phyloP scores from a whole-genome alignment of 1,140 invertebrate genomes.

The Zaprionus taronus region DNA sequence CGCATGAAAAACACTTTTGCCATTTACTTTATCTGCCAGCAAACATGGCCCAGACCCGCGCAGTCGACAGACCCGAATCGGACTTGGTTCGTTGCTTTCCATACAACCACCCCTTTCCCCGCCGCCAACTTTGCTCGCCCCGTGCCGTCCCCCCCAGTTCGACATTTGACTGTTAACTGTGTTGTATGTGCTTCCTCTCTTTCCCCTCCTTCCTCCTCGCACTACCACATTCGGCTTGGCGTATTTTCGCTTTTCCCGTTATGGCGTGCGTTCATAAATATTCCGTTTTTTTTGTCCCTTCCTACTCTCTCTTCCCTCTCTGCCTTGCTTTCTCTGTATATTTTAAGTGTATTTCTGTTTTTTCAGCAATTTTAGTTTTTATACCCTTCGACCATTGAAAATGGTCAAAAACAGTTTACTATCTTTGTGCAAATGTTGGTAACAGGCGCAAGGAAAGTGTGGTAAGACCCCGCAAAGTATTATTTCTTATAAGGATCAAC shows the following conservation, averaged over 20 bases:
- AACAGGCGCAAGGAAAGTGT: no score
- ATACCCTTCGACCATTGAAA: conserved; percentile 27
- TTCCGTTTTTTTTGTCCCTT: conserved; percentile 46
- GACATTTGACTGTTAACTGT: conserved; percentile 51
- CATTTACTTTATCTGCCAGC: conserved; percentile 80
- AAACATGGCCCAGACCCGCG: conserved; percentile 68
- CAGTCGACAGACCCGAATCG: conserved; percentile 51
- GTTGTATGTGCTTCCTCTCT: conserved; percentile 12
- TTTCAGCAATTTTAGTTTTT: conserved; percentile 80
- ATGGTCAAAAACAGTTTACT: not conserved
- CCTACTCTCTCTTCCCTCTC: not conserved
- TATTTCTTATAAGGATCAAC: no score
- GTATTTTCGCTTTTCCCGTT: conserved; percentile 76
- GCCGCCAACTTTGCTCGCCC: not conserved
- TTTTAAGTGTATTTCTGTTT: conserved; percentile 79
- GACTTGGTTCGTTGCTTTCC: conserved; percentile 69
- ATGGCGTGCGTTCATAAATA: conserved; percentile 78
- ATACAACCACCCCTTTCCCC: conserved; percentile 8
- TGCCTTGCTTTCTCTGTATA: conserved; percentile 22
- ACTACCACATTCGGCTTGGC: conserved; percentile 49
- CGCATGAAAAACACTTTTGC: conserved; percentile 81
- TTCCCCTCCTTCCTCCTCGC: not conserved
- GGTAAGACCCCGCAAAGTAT: no score
- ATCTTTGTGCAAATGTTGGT: not conserved
- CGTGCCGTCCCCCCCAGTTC: not conserved